Conservation (phyloP, 2,888 invertebrate genomes). For the Agonum fuliginosum region DNA sequence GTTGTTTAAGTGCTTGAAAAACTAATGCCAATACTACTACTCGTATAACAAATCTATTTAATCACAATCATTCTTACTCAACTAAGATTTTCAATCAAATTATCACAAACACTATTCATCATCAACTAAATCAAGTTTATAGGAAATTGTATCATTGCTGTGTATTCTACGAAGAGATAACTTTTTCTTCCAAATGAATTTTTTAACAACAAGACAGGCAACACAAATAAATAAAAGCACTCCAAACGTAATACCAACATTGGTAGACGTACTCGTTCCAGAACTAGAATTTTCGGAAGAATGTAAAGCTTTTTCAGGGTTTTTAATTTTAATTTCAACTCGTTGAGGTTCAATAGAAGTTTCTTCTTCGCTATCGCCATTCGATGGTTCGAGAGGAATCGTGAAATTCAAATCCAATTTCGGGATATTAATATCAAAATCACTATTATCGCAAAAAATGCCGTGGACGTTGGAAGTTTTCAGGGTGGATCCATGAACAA, state of each 20-base stretch:
- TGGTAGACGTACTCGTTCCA: background rate
- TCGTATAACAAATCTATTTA: too few relatives aligned
- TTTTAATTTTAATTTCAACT: background rate
- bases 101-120: conserved; percentile 4
- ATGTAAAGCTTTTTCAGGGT: background rate
- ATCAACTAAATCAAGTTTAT: conserved; percentile 26
- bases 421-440: background rate
- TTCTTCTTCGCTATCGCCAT: background rate
- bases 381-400: background rate
- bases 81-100: too few relatives aligned
- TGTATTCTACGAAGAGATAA: background rate
- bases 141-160: conserved; percentile 25
- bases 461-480: conserved; percentile 34
- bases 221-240: background rate
- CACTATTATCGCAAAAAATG: conserved; percentile 13
- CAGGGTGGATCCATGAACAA: conserved; percentile 12
- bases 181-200: conserved; percentile 10
- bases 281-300: background rate
- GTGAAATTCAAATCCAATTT: too few relatives aligned
- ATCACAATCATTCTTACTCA: too few relatives aligned
- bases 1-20: too few relatives aligned
- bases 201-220: background rate
- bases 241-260: background rate
- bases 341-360: too few relatives aligned
- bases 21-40: too few relatives aligned